Evolutionary conservation across 2,888 invertebrate species (phyloP), one percentile per base, ranked within the genome.

Genomic region (Cybosia mesomella): DNA sequence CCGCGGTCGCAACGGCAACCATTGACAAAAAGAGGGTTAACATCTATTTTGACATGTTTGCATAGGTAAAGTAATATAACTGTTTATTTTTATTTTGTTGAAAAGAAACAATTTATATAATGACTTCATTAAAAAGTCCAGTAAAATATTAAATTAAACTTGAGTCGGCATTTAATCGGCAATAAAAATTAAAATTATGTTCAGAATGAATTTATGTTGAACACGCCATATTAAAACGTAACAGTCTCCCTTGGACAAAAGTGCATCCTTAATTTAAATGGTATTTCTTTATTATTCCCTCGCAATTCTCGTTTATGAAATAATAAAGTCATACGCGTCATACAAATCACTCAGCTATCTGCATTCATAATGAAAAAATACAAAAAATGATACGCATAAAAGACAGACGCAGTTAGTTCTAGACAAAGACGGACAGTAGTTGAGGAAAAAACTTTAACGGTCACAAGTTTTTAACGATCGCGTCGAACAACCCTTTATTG

Each of bases 401-500:
- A 81, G 73, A 78, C 66, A 59, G 58, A 64, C 67, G 78, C 82
- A 80, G 83, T 83, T 79, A 79, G 24, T 66, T 67, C 67, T 71
- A 77, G 84, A 83, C 85, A 84, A 86, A 79, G 74, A 68, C 78
- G 90, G 92, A 89, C 93, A 89, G 92, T 89, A 93, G 92, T 82
- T 84, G 59, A n/a, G 36, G n/a, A 65, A 69, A 89, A 90, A 93
- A 88, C 67, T 78, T 80, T 92, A 93, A 94, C 95, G 92, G 94
- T 87, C 85, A 79, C 79, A 77, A 83, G 88, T 91, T 92, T 92
- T 90, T 83, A 92, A 92, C 91, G 90, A 87, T 81, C 85, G 77
- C 85, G 90, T 88, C 85, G 87, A 79, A 84, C 80, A 92, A 92
- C 93, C 93, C 93, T 92, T 94, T 89, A 84, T 77, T 68, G 73